A percentile compares a stretch with the other conserved stretches of the same genome.
phyloP scores from a whole-genome alignment of 2,113 vertebrate species.

The Struthio camelus region DNA sequence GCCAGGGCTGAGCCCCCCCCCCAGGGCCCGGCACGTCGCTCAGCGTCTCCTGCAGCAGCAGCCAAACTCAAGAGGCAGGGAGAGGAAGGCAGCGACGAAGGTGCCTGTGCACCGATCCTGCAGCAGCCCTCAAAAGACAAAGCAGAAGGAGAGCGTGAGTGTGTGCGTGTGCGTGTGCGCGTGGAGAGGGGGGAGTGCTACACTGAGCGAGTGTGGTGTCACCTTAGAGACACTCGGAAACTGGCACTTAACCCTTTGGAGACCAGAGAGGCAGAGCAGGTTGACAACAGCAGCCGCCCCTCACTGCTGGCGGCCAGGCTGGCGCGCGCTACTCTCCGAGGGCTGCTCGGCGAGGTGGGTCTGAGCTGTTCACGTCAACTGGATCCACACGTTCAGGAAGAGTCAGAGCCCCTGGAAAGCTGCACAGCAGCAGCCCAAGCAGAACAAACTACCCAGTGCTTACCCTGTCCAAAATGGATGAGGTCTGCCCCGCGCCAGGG shows the following conservation, averaged over 20 bases:
- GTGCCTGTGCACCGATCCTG: slow-evolving; percentile 11
- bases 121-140: slow-evolving; percentile 40
- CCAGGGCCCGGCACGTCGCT: neutral
- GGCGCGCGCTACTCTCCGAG: neutral
- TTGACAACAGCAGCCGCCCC: neutral
- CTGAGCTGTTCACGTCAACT: neutral
- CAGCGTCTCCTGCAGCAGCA: neutral
- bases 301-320: neutral
- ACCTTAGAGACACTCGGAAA: slow-evolving; percentile 68
- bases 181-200: slow-evolving; percentile 28
- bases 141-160: slow-evolving; percentile 12
- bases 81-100: neutral
- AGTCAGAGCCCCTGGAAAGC: neutral
- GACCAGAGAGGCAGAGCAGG: neutral
- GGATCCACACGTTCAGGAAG: neutral
- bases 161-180: neutral
- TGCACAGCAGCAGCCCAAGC: neutral
- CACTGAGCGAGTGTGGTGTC: slow-evolving; percentile 33
- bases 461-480: fast-evolving
- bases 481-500: neutral
- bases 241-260: slow-evolving; percentile 54
- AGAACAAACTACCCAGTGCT: neutral
- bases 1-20: neutral
- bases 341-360: neutral
- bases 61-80: neutral